These are phyloP conservation scores for Perca fluviatilis DNA, from an alignment of 2,113 vertebrate genomes.

Conservation along the genomic window DNA sequence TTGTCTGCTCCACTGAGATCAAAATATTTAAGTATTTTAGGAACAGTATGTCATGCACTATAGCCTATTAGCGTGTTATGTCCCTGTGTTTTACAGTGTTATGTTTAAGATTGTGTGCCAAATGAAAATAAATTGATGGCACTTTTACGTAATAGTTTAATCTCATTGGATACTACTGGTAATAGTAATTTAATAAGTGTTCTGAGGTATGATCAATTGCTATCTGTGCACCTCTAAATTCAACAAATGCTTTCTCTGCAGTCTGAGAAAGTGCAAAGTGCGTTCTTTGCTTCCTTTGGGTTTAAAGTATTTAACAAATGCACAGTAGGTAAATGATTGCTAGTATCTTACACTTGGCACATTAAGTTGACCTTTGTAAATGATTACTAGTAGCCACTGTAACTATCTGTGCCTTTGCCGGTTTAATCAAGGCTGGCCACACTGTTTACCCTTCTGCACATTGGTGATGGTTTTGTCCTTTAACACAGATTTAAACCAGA, in stretches of 20 bases:
- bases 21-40: neutral
- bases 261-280: conserved; percentile 6
- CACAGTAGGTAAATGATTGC: conserved; percentile 20
- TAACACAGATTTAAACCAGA: conserved; percentile 26
- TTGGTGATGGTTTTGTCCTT: neutral
- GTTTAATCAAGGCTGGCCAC: neutral
- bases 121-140: neutral
- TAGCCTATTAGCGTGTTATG: neutral
- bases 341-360: conserved; percentile 1
- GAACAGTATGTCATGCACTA: neutral
- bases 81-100: neutral
- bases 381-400: conserved; percentile 10
- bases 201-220: neutral
- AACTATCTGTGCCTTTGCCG: neutral
- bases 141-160: neutral
- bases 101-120: neutral
- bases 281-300: conserved; percentile 21
- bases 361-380: conserved; percentile 29
- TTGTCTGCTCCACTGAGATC: neutral
- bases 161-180: neutral
- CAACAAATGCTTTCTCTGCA: neutral
- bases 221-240: neutral
- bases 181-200: neutral
- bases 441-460: conserved; percentile 8
- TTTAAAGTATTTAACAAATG: conserved; percentile 3